Conservation (phyloP, 2,797 vertebrate genomes). For the Mus caroli region DNA sequence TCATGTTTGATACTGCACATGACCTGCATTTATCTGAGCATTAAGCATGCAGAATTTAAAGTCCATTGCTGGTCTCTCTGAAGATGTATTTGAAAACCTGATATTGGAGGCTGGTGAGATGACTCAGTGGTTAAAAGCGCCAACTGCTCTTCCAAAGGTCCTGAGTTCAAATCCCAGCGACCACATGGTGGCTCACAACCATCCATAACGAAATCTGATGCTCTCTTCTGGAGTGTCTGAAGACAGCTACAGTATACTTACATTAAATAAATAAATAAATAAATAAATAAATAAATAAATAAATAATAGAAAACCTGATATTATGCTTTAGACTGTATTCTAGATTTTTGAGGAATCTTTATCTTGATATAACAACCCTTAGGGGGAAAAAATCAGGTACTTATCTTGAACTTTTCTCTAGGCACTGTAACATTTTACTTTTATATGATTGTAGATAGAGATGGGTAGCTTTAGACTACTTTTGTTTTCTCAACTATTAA, state of each 20-base stretch:
- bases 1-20: conserved; percentile 8
- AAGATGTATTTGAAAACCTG: background rate
- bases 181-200: too few species aligned
- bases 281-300: too few species aligned
- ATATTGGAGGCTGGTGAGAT: background rate
- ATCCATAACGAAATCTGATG: too few species aligned
- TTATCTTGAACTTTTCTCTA: conserved; percentile 31
- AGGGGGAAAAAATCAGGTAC: background rate
- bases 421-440: conserved; percentile 33
- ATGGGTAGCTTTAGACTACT: background rate
- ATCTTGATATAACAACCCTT: background rate
- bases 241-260: too few species aligned
- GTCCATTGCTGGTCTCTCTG: background rate
- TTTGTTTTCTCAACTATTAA: background rate
- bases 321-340: background rate
- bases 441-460: background rate
- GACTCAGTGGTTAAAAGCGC: too few species aligned
- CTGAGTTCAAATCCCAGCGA: too few species aligned
- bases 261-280: too few species aligned
- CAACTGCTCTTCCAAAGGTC: too few species aligned
- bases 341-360: background rate
- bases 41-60: conserved; percentile 36
- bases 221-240: too few species aligned
- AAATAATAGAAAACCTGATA: background rate
- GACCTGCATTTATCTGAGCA: background rate